Conservation (phyloP, 2,797 vertebrate genomes). For the Parauchenoglanis punctatus region DNA sequence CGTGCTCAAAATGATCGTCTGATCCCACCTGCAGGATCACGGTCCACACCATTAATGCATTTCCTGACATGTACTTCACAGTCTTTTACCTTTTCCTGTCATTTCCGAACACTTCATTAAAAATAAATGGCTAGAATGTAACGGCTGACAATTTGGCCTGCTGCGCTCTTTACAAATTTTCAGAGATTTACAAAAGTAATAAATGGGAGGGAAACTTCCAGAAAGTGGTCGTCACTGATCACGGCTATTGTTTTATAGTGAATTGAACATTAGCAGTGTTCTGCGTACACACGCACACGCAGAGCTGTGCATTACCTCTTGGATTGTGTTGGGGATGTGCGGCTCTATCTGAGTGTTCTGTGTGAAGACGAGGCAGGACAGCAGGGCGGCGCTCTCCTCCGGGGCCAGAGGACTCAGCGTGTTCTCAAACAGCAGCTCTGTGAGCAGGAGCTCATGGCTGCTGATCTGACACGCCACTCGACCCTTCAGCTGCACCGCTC, state of each 20-base stretch:
- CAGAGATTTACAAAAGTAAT: background rate
- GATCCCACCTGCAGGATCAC: background rate
- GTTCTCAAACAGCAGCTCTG: slow-evolving; percentile 90
- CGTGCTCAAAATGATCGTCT: background rate
- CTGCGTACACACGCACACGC: background rate
- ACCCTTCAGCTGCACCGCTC: slow-evolving; percentile 89
- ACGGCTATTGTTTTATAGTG: background rate
- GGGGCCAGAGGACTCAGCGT: slow-evolving; percentile 84
- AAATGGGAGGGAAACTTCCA: background rate
- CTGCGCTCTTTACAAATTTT: background rate
- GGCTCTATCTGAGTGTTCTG: slow-evolving; percentile 84
- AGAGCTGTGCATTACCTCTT: slow-evolving; percentile 73
- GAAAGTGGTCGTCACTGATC: background rate
- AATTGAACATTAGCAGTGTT: background rate
- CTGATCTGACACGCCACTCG: slow-evolving; percentile 91
- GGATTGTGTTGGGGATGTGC: slow-evolving; percentile 81
- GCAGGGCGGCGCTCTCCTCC: slow-evolving; percentile 89
- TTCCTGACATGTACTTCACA: background rate
- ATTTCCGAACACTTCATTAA: background rate
- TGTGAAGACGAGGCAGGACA: slow-evolving; percentile 87
- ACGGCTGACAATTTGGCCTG: background rate
- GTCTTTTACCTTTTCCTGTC: background rate
- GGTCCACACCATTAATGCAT: background rate
- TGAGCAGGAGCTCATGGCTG: slow-evolving; percentile 89
- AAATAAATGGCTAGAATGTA: background rate